phyloP scores from a whole-genome alignment of 2,888 invertebrate genomes.

The Acanthosepion pharaonis region DNA sequence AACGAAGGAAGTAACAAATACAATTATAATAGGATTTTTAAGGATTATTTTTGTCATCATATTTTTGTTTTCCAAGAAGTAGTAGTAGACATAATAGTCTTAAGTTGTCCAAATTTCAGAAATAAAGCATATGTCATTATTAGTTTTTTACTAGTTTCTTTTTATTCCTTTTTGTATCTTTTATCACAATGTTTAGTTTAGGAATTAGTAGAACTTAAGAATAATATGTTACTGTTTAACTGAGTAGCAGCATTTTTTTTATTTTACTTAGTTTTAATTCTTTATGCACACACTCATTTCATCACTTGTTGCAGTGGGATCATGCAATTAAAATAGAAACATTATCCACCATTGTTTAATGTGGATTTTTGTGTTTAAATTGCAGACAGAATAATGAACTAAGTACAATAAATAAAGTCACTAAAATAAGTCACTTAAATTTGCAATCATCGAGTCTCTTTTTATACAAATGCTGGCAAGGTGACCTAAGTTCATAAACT shows the following conservation, averaged over 20 bases:
- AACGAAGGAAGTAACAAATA: too few species aligned
- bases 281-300: not conserved
- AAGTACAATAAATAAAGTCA: not conserved
- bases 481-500: not conserved
- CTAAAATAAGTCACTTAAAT: not conserved
- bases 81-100: not conserved
- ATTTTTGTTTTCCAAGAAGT: too few species aligned
- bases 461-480: not conserved
- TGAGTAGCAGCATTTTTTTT: not conserved
- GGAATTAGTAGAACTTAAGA: not conserved
- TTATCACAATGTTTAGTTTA: not conserved
- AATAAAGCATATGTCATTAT: not conserved
- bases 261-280: not conserved
- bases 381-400: not conserved
- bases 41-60: too few species aligned
- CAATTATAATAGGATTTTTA: too few species aligned
- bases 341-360: not conserved
- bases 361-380: not conserved
- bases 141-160: not conserved
- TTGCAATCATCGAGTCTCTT: not conserved
- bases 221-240: not conserved
- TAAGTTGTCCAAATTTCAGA: not conserved
- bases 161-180: not conserved
- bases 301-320: not conserved
- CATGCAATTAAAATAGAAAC: not conserved